Percentiles rank a stretch among this genome's conserved stretches.
These are phyloP conservation scores for Alligator mississippiensis DNA, from an alignment of 2,113 vertebrate species.

Conservation along the genomic window DNA sequence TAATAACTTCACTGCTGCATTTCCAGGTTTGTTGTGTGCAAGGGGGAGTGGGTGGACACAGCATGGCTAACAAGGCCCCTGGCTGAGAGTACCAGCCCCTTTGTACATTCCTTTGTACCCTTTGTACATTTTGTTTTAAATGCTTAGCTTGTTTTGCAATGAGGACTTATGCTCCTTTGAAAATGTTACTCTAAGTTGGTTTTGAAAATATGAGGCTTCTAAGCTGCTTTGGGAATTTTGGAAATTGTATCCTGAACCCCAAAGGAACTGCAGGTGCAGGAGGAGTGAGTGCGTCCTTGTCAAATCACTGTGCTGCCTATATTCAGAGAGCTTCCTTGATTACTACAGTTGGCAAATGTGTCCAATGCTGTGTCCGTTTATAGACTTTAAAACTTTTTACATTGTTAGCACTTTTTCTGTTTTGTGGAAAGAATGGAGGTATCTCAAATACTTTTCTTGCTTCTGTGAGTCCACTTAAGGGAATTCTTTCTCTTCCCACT, in stretches of 20 bases:
- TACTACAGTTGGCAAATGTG: too few species aligned
- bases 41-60: too few species aligned
- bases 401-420: constrained; percentile 35
- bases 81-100: too few species aligned
- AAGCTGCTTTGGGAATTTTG: neutral
- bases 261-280: neutral
- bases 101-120: too few species aligned
- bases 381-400: constrained; percentile 43
- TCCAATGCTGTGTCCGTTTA: neutral
- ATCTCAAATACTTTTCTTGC: constrained; percentile 23
- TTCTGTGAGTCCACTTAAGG: neutral
- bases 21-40: too few species aligned
- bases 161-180: constrained; percentile 18
- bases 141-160: neutral
- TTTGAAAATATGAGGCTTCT: constrained; percentile 15
- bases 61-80: too few species aligned
- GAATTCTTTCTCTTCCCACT: neutral
- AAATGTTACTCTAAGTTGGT: neutral
- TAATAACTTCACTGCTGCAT: too few species aligned
- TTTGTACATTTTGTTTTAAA: too few species aligned
- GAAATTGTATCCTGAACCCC: constrained; percentile 21
- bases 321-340: constrained; percentile 25
- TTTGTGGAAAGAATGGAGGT: neutral
- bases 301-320: neutral
- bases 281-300: constrained; percentile 48